phyloP scores from a whole-genome alignment of 2,797 vertebrate genomes.

The Sebastes aleutianus region DNA sequence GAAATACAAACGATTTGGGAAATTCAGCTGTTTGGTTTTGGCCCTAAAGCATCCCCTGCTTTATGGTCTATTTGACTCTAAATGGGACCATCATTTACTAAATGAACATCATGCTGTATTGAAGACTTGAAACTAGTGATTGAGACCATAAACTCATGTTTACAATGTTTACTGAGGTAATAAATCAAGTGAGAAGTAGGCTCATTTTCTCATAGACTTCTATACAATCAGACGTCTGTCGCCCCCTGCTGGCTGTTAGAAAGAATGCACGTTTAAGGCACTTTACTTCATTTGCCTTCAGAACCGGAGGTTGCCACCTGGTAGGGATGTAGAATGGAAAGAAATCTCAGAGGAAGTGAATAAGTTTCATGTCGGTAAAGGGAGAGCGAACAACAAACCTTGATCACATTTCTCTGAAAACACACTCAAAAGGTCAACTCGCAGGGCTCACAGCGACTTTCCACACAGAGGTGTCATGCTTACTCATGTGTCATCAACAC shows the following conservation, averaged over 20 bases:
- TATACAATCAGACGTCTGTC: too few species aligned
- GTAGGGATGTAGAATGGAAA: not conserved
- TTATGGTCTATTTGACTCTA: too few species aligned
- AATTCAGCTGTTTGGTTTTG: too few species aligned
- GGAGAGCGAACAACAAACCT: not conserved
- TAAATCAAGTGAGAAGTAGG: too few species aligned
- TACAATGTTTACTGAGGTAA: too few species aligned
- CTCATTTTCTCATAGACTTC: too few species aligned
- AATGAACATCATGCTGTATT: too few species aligned
- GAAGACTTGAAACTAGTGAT: too few species aligned
- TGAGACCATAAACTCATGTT: too few species aligned
- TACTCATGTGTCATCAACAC: not conserved
- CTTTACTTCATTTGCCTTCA: not conserved
- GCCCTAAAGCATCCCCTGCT: too few species aligned
- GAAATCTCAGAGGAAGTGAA: not conserved
- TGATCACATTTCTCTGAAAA: not conserved
- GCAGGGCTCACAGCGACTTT: not conserved
- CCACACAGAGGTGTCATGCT: conserved; percentile 11
- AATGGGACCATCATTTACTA: too few species aligned
- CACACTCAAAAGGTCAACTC: conserved; percentile 1
- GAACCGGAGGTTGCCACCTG: not conserved
- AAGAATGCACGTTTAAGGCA: not conserved
- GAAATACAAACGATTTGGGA: too few species aligned
- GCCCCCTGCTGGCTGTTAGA: not conserved
- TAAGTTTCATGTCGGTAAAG: not conserved